A percentile compares a stretch with the other conserved stretches of the same genome.
phyloP scores from a whole-genome alignment of 2,113 vertebrate genomes.

The Hepsetus odoe region DNA sequence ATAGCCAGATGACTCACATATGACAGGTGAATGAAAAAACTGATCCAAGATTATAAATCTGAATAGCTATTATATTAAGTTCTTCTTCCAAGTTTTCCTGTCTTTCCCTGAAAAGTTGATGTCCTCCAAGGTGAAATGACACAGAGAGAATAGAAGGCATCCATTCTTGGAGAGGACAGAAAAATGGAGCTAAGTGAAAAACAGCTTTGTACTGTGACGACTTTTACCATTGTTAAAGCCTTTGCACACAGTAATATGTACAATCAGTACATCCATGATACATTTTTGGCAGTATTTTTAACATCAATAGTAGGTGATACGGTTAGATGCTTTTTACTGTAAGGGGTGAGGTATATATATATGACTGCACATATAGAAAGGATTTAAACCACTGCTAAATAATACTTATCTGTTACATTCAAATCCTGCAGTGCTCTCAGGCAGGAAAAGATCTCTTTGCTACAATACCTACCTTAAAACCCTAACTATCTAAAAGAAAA shows the following conservation, averaged over 20 bases:
- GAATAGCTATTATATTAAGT: not conserved
- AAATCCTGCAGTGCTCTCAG: no score
- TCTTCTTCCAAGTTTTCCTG: conserved; percentile 4
- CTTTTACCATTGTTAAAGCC: not conserved
- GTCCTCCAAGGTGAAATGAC: conserved; percentile 14
- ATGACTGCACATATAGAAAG: not conserved
- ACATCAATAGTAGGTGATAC: not conserved
- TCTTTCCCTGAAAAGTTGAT: not conserved
- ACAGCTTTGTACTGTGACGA: not conserved
- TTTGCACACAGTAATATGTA: not conserved
- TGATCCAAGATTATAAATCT: not conserved
- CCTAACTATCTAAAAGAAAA: not conserved
- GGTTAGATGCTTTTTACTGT: not conserved
- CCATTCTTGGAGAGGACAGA: conserved; percentile 1
- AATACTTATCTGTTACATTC: no score
- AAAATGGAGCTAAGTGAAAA: conserved; percentile 19
- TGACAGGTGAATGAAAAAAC: not conserved
- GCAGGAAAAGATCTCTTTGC: not conserved
- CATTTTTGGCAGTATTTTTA: not conserved
- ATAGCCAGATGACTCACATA: not conserved
- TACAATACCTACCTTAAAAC: not conserved
- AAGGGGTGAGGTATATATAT: not conserved
- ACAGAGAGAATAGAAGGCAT: conserved; percentile 50
- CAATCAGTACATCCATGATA: not conserved
- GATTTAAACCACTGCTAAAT: no score